Evolutionary conservation across 1,140 invertebrate species (phyloP), one percentile per base, ranked within the genome.

Genomic region (Drosophila serrata): DNA sequence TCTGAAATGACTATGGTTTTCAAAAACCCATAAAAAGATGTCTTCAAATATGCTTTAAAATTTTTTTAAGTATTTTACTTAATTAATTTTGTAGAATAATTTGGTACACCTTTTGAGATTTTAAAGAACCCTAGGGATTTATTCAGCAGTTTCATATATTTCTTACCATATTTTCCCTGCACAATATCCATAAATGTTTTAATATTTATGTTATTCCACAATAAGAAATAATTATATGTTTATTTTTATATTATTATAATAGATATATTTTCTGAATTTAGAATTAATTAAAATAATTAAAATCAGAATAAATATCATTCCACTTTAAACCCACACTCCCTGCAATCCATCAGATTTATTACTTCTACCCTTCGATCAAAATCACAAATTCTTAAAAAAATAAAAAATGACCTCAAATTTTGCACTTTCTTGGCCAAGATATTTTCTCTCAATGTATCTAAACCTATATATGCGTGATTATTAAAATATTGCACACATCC

Each of bases 401-500:
- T 7, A 15, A 6, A 15, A 46, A 46, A 24, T 24, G 0, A 0
- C 4, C n/a, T 17, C 1, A 1, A 7, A 33, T 19, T 33, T 9
- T 2, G 0, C 1, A 33, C 1, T 22, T 9, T 53, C 7, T 22
- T 22, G 4, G 4, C 4, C 0, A 15, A 4, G 0, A 0, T n/a
- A 6, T 31, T 56, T 55, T 39, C 37, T 48, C 12, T 13, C 8
- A 11, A 1, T 40, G 43, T 64, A 37, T 0, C 33, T 51, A 42
- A 40, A 11, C 39, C 35, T 78, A 40, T 55, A 53, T 63, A 68
- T 58, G 49, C 42, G 42, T 72, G 43, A 17, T 72, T 72, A 72
- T 57, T 68, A 79, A 82, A 82, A 76, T 84, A 55, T 68, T 68
- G 67, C 79, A 64, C 63, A 86, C 43, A 87, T 60, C 68, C 35